Percentiles rank a stretch among this genome's conserved stretches.
Evolutionary conservation across 1,140 invertebrate genomes (phyloP).

Genomic region (Bursaphelenchus mucronatus): DNA sequence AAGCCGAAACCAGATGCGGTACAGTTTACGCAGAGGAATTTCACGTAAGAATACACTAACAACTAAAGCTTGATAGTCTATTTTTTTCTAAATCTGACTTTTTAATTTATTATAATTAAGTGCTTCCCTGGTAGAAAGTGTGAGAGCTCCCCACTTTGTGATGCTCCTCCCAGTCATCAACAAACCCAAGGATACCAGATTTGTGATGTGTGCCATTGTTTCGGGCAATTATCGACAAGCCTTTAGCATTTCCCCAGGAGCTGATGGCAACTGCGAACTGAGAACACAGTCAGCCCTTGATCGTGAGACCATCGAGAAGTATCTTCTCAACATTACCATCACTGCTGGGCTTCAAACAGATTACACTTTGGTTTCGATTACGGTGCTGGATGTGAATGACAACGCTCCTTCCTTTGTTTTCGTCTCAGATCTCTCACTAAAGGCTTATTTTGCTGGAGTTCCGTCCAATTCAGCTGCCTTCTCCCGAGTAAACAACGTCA

Average conservation of each 20-base stretch:
- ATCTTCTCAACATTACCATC: conserved; percentile 55
- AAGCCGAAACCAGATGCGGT: conserved; percentile 31
- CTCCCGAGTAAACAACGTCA: conserved; percentile 42
- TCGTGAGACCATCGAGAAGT: conserved; percentile 49
- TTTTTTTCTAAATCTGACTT: conserved; percentile 8
- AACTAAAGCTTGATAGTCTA: neutral
- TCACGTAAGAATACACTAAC: conserved; percentile 37
- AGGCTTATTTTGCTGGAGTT: conserved; percentile 48
- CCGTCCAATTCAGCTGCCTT: conserved; percentile 40
- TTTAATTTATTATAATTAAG: conserved; percentile 43
- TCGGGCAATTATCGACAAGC: conserved; percentile 51
- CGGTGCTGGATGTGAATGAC: conserved; percentile 42
- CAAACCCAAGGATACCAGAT: conserved; percentile 55
- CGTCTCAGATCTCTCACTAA: conserved; percentile 31
- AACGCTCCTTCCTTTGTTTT: conserved; percentile 42
- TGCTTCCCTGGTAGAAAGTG: conserved; percentile 49
- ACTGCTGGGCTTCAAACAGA: conserved; percentile 45
- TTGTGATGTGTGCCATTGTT: conserved; percentile 55
- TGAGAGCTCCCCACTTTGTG: conserved; percentile 52
- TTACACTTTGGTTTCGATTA: conserved; percentile 40
- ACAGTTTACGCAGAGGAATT: conserved; percentile 49
- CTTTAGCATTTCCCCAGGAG: conserved; percentile 32
- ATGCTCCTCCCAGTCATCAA: conserved; percentile 48
- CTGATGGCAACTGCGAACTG: conserved; percentile 55
- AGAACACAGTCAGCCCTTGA: conserved; percentile 53